These are phyloP conservation scores for Podarcis raffonei DNA, from an alignment of 2,113 vertebrate species.

Conservation along the genomic window DNA sequence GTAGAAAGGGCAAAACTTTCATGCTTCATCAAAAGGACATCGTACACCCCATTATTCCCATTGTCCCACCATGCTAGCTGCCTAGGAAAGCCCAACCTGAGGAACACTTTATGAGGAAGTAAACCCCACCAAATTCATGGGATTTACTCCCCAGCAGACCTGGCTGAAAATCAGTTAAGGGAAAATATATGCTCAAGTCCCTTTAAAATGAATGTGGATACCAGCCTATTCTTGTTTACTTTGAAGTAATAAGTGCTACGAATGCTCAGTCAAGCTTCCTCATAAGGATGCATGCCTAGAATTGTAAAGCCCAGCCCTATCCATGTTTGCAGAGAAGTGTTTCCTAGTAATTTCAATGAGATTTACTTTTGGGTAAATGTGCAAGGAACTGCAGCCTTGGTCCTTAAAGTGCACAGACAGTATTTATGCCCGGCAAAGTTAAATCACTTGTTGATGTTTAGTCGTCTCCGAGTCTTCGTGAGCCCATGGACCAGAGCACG, in stretches of 20 bases:
- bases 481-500: too few relatives aligned
- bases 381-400: too few relatives aligned
- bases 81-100: background rate
- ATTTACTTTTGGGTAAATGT: background rate
- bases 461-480: too few relatives aligned
- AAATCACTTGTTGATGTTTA: too few relatives aligned
- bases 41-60: background rate
- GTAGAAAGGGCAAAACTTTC: background rate
- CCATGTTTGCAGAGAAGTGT: background rate
- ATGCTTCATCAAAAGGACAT: too few relatives aligned
- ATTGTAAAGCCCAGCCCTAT: background rate
- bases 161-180: background rate
- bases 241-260: background rate
- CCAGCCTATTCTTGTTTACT: background rate
- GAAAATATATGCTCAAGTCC: background rate
- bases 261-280: background rate
- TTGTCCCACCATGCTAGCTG: background rate
- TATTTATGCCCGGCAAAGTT: too few relatives aligned
- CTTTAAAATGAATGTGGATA: background rate
- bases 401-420: too few relatives aligned
- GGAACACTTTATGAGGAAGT: background rate
- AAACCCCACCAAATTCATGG: background rate
- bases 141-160: background rate
- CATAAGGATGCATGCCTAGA: background rate
- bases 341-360: background rate